Percentiles rank a stretch among this genome's conserved stretches.
These are phyloP conservation scores for Siphamia tubifer DNA, from an alignment of 2,113 vertebrate species.

Conservation along the genomic window DNA sequence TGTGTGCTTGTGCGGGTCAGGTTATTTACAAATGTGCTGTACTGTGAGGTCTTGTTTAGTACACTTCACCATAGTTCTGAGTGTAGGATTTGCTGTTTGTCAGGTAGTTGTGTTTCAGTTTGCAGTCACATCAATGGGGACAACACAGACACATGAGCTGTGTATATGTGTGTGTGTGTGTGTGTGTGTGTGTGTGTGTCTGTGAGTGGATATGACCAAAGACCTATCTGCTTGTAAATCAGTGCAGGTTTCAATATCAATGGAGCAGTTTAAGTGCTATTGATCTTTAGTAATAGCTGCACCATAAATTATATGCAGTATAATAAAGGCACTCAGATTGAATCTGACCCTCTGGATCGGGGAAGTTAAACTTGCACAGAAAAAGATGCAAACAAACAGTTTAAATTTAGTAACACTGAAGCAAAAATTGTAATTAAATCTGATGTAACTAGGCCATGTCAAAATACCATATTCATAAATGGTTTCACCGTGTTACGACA, in stretches of 20 bases:
- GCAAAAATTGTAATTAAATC: not conserved
- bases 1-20: not conserved
- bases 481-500: not conserved
- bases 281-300: constrained; percentile 76
- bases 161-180: constrained; percentile 5
- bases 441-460: not conserved
- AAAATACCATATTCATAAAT: not conserved
- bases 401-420: not conserved
- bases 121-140: too few species aligned
- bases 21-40: not conserved
- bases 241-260: constrained; percentile 75
- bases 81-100: too few species aligned
- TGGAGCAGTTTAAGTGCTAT: constrained; percentile 75
- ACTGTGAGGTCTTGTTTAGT: not conserved
- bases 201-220: constrained; percentile 37
- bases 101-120: not conserved
- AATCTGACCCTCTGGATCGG: constrained; percentile 52
- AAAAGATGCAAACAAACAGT: not conserved
- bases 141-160: too few species aligned
- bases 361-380: constrained; percentile 44
- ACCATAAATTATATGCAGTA: constrained; percentile 67
- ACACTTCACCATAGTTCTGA: not conserved
- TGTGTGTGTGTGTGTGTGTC: constrained; percentile 8
- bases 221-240: constrained; percentile 70
- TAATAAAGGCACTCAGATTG: constrained; percentile 62